phyloP scores from a whole-genome alignment of 2,888 invertebrate genomes.

The Anthoptus insignis region DNA sequence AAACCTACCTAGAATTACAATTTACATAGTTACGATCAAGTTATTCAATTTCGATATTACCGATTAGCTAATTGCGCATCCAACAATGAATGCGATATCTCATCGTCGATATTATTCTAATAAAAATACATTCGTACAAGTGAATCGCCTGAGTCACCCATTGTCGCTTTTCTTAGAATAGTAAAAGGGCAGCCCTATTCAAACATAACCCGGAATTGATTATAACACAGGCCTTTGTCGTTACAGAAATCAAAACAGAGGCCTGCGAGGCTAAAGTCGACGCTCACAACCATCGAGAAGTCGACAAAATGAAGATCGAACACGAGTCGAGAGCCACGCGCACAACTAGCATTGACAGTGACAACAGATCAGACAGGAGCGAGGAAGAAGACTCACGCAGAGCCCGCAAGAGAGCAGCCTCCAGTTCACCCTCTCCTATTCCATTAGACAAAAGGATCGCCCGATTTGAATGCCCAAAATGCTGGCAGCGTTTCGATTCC shows the following conservation, averaged over 20 bases:
- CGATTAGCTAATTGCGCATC: slow-evolving; percentile 73
- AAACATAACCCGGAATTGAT: slow-evolving; percentile 74
- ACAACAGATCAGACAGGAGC: slow-evolving; percentile 86
- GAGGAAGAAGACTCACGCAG: slow-evolving; percentile 75
- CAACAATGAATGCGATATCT: slow-evolving; percentile 66
- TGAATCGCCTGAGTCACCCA: slow-evolving; percentile 81
- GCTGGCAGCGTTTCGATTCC: slow-evolving; percentile 91
- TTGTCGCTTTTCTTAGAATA: slow-evolving; percentile 84
- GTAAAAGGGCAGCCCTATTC: slow-evolving; percentile 80
- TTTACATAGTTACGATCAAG: slow-evolving; percentile 8
- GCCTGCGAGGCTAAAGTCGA: slow-evolving; percentile 80
- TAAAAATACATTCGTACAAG: slow-evolving; percentile 66
- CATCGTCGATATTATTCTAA: slow-evolving; percentile 70
- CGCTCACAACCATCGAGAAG: slow-evolving; percentile 53
- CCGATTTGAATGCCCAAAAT: slow-evolving; percentile 89
- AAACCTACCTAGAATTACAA: slow-evolving; percentile 2
- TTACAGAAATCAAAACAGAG: slow-evolving; percentile 86
- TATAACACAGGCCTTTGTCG: slow-evolving; percentile 76
- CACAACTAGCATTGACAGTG: slow-evolving; percentile 84
- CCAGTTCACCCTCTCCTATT: slow-evolving; percentile 70
- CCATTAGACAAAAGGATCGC: slow-evolving; percentile 75
- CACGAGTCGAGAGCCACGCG: slow-evolving; percentile 68
- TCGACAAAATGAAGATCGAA: slow-evolving; percentile 68
- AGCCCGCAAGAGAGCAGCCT: slow-evolving; percentile 75
- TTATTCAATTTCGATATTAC: slow-evolving; percentile 51